These are phyloP conservation scores for Cottoperca gobio DNA, from an alignment of 2,797 vertebrate species.

Conservation along the genomic window DNA sequence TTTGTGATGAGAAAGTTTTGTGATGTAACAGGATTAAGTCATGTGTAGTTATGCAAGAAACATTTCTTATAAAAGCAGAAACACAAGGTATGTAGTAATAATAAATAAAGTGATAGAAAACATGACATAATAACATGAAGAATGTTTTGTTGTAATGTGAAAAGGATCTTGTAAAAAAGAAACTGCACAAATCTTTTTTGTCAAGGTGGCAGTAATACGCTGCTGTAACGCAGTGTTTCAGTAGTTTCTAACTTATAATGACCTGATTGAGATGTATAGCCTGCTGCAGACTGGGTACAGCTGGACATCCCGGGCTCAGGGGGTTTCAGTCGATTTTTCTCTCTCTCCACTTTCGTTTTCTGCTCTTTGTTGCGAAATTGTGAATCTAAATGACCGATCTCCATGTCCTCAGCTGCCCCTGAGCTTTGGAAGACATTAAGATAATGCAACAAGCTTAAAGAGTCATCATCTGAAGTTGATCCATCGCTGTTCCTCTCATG, in stretches of 20 bases:
- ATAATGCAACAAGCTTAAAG: slow-evolving; percentile 51
- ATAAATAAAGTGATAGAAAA: no score
- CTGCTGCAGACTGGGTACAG: not conserved
- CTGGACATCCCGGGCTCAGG: not conserved
- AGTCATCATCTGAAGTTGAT: slow-evolving; percentile 35
- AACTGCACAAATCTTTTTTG: not conserved
- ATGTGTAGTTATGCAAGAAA: not conserved
- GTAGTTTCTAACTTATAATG: not conserved
- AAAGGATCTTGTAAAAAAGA: not conserved
- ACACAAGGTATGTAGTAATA: not conserved
- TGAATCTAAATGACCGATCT: not conserved
- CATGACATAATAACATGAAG: not conserved
- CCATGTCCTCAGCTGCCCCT: not conserved
- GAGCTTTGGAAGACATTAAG: not conserved
- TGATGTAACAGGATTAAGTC: not conserved
- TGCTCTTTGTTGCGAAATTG: slow-evolving; percentile 6
- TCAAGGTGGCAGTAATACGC: not conserved
- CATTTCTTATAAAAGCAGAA: not conserved
- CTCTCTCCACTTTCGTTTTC: slow-evolving; percentile 1
- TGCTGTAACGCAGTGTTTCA: no score
- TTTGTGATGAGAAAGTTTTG: not conserved
- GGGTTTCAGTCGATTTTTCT: not conserved
- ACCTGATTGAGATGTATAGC: slow-evolving; percentile 47
- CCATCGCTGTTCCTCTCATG: not conserved
- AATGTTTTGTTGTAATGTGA: not conserved